These are phyloP conservation scores for Callopanchax toddi DNA, from an alignment of 2,113 vertebrate species.

Conservation along the genomic window DNA sequence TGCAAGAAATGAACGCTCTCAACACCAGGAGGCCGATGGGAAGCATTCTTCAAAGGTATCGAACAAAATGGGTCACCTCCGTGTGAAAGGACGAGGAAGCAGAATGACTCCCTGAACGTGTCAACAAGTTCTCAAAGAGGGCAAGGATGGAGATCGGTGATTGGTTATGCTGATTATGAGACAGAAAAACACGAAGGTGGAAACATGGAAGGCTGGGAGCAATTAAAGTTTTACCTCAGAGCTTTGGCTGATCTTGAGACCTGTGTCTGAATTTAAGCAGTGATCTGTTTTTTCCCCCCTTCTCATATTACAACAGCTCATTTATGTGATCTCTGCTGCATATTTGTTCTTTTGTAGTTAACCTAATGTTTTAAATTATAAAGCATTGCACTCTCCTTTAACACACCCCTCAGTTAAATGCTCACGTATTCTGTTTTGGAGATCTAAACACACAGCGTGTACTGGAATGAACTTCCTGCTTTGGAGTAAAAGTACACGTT, in stretches of 20 bases:
- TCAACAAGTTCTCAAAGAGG: slow-evolving; percentile 56
- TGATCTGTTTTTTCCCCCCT: slow-evolving; percentile 36
- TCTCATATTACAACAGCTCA: not conserved
- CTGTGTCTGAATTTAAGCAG: slow-evolving; percentile 28
- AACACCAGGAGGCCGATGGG: slow-evolving; percentile 37
- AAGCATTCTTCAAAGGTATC: slow-evolving; percentile 40
- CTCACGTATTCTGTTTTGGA: too few relatives aligned
- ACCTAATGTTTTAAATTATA: not conserved
- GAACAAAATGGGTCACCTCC: not conserved
- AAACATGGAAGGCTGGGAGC: slow-evolving; percentile 66
- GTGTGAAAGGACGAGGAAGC: slow-evolving; percentile 1
- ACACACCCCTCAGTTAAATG: not conserved
- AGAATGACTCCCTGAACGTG: slow-evolving; percentile 2
- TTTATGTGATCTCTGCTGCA: not conserved
- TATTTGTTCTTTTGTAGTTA: slow-evolving; percentile 3
- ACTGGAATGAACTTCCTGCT: slow-evolving; percentile 29
- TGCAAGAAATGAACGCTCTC: slow-evolving; percentile 55
- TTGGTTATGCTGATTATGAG: slow-evolving; percentile 66
- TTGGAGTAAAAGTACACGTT: slow-evolving; percentile 1
- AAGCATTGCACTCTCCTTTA: not conserved
- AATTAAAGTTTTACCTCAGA: slow-evolving; percentile 78
- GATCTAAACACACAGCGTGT: not conserved
- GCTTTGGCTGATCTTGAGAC: slow-evolving; percentile 72
- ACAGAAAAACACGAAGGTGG: slow-evolving; percentile 52
- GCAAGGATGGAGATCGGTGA: slow-evolving; percentile 39